These are phyloP conservation scores for Simalia tracyae DNA, from an alignment of 2,797 vertebrate genomes.

Conservation along the genomic window DNA sequence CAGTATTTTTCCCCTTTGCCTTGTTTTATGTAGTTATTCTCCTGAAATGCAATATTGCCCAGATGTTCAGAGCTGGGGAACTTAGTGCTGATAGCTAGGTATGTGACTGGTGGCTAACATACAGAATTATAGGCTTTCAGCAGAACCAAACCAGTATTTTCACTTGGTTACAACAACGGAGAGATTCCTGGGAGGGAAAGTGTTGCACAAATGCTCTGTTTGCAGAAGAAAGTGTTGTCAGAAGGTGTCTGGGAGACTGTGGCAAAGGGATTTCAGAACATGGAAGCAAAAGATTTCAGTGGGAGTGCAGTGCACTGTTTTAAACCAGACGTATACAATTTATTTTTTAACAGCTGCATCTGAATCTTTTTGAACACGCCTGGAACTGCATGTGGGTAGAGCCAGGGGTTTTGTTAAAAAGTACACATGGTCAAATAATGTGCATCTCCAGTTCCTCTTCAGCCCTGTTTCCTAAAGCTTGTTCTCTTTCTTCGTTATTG, in stretches of 20 bases:
- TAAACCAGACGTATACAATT: background rate
- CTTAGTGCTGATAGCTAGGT: background rate
- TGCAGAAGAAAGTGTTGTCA: background rate
- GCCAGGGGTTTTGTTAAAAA: no score
- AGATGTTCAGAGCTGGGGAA: background rate
- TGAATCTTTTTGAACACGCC: background rate
- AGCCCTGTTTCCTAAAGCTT: no score
- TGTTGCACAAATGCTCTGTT: background rate
- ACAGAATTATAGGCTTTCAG: background rate
- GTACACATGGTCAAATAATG: no score
- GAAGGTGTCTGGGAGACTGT: background rate
- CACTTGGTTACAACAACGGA: background rate
- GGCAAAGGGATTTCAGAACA: background rate
- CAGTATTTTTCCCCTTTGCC: background rate
- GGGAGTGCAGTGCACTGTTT: background rate
- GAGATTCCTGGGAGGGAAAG: background rate
- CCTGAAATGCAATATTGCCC: background rate
- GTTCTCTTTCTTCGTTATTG: no score
- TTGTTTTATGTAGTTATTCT: background rate
- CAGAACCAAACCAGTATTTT: background rate
- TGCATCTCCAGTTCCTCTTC: no score
- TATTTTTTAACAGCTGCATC: background rate
- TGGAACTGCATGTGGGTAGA: background rate
- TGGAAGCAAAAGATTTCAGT: background rate
- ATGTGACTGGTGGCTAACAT: background rate